phyloP scores from a whole-genome alignment of 1,140 invertebrate species.

The Drosophila asahinai region DNA sequence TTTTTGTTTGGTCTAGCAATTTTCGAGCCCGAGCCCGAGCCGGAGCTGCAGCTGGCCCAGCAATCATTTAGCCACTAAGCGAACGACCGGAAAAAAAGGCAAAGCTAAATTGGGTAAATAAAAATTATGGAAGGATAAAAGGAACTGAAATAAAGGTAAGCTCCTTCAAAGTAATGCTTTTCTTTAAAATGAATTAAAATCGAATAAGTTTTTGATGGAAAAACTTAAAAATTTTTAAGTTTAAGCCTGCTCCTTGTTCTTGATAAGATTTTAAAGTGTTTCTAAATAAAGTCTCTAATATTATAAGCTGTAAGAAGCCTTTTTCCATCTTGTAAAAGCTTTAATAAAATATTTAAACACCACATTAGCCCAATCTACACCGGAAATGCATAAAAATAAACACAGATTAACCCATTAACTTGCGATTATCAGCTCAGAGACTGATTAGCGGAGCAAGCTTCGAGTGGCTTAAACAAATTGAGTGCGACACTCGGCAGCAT shows the following conservation, averaged over 20 bases:
- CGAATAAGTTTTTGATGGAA: not conserved
- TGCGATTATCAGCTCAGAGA: not conserved
- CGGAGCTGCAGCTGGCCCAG: constrained; percentile 61
- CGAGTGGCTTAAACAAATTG: constrained; percentile 70
- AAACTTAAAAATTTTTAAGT: not conserved
- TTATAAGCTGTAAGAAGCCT: not conserved
- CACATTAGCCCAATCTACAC: no score
- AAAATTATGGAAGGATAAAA: constrained; percentile 29
- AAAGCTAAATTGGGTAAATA: constrained; percentile 41
- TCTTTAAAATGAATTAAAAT: not conserved
- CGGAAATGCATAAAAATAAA: not conserved
- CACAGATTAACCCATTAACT: not conserved
- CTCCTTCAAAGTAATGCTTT: not conserved
- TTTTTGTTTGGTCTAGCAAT: constrained; percentile 83
- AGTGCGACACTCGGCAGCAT: constrained; percentile 75
- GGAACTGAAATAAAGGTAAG: no score
- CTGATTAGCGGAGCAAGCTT: constrained; percentile 24
- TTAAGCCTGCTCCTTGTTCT: no score
- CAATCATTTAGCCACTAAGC: constrained; percentile 59
- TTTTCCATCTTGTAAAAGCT: no score
- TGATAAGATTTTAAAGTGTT: not conserved
- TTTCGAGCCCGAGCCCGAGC: constrained; percentile 60
- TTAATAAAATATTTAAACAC: no score
- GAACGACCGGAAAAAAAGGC: constrained; percentile 15
- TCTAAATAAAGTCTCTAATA: not conserved